Base-by-base conservation (phyloP, 2,888 invertebrate species). In the Volucella bombylans region DNA sequence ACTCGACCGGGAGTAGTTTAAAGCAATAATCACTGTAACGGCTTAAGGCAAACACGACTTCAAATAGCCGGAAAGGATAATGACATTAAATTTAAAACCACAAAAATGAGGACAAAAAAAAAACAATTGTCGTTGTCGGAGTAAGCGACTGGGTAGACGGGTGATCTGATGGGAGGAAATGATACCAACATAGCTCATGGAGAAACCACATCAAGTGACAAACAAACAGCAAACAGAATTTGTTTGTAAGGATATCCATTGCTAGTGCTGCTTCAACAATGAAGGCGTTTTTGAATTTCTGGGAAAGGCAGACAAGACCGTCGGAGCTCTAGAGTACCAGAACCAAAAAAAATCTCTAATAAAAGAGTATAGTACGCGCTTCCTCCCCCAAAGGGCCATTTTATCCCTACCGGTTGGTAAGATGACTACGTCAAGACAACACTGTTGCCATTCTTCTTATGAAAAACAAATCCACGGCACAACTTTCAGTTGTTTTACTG, bases 41-140 rank as follows among this genome's bases (percentile, higher is more conserved):
- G 38, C 67, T 57, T 15, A 62, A 14, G 18, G 50, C 14, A 62
- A 65, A 76, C 39, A 69, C 18, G 59, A 62, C 68, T 69, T 38
- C 74, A 74, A 50, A 65, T 45, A 41, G 67, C 71, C 82, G 54
- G 65, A 71, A 77, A 61, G 65, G 61, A 77, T 67, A 77, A 67
- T 61, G 77, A 55, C 55, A 61, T 18, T 41, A 76, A 57, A 65
- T n/a, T 12, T 3, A 61, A 47, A 6, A 23, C 18, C 18, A 23
- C 2, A 3, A 23, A 23, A 23, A 23, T 23, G 18, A 23, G 18
- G 18, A 23, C 18, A 2, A 3, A 18, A 55, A 9, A 11, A 64
- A 55, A 39, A 49, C 12, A 6, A 49, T n/a, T 47, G 8, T 23
- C 23, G 1, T n/a, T 47, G 8, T 23, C 23, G 1, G 57, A n/a